Evolutionary conservation across 1,140 invertebrate genomes (phyloP).

Genomic region (Drosophila teissieri): DNA sequence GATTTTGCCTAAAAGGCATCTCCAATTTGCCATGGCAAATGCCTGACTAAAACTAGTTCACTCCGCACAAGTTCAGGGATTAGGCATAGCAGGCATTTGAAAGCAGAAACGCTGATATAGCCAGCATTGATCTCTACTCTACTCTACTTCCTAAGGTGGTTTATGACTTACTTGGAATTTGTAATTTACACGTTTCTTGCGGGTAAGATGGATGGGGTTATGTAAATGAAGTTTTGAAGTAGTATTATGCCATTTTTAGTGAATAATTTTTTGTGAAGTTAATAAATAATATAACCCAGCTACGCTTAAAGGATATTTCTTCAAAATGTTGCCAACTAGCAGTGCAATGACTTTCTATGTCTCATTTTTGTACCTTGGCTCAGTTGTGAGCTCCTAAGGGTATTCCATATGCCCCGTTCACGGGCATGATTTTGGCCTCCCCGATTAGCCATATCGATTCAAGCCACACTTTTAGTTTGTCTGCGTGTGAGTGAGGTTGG

Average conservation of each 20-base stretch:
- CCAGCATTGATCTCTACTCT: too few species aligned
- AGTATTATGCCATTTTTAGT: too few species aligned
- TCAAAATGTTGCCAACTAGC: too few species aligned
- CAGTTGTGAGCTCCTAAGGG: slow-evolving; percentile 17
- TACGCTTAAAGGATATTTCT: too few species aligned
- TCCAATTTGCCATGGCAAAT: slow-evolving; percentile 38
- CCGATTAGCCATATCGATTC: slow-evolving; percentile 68
- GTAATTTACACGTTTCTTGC: too few species aligned
- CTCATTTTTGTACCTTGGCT: background rate
- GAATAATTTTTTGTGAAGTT: too few species aligned
- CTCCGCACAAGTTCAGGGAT: slow-evolving; percentile 25
- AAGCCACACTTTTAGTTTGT: slow-evolving; percentile 25
- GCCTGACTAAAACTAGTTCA: slow-evolving; percentile 5
- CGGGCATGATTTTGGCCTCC: slow-evolving; percentile 29
- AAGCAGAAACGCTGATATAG: background rate
- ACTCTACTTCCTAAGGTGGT: too few species aligned
- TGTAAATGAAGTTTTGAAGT: too few species aligned
- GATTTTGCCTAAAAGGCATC: slow-evolving; percentile 23
- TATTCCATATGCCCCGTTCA: slow-evolving; percentile 34
- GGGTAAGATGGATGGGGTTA: too few species aligned
- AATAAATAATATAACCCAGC: too few species aligned
- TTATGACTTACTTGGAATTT: too few species aligned
- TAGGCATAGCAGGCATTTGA: background rate
- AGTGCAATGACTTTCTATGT: background rate
- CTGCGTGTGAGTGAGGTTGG: slow-evolving; percentile 1